Percentiles rank a stretch among this genome's conserved stretches.
Evolutionary conservation across 2,113 vertebrate species (phyloP).

Genomic region (Calyptommatus sinebrachiatus): DNA sequence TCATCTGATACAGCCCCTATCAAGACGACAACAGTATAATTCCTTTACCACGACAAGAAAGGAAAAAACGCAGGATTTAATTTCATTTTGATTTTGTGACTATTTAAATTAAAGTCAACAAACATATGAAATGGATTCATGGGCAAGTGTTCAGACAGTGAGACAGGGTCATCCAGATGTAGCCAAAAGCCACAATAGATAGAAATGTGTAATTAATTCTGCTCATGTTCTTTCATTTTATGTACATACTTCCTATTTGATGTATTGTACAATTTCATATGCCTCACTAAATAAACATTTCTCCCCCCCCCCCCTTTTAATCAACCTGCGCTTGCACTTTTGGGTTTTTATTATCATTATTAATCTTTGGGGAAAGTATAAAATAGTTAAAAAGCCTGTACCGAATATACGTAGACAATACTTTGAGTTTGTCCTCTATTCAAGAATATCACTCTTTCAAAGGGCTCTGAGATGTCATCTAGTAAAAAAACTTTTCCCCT

Average conservation of each 20-base stretch:
- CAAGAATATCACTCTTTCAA: neutral
- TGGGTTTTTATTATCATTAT: conserved; percentile 9
- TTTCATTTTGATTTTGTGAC: too few species aligned
- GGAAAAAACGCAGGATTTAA: too few species aligned
- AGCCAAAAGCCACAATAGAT: neutral
- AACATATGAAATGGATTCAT: too few species aligned
- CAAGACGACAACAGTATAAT: too few species aligned
- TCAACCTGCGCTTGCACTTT: conserved; percentile 29
- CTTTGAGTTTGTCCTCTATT: conserved; percentile 8
- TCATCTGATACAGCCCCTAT: too few species aligned
- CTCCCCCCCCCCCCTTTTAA: conserved; percentile 23
- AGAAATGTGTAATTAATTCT: neutral
- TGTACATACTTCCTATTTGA: neutral
- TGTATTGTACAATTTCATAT: conserved; percentile 14
- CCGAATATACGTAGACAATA: neutral
- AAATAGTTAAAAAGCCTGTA: neutral
- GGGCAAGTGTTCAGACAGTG: too few species aligned
- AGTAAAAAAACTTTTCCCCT: conserved; percentile 46
- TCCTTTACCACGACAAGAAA: too few species aligned
- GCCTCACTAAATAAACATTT: conserved; percentile 41
- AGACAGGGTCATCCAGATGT: neutral
- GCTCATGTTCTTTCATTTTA: neutral
- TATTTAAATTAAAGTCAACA: too few species aligned
- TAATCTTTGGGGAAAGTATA: conserved; percentile 36
- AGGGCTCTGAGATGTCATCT: conserved; percentile 20